These are phyloP conservation scores for Thymelicus acteon DNA, from an alignment of 2,888 invertebrate species.

Conservation along the genomic window DNA sequence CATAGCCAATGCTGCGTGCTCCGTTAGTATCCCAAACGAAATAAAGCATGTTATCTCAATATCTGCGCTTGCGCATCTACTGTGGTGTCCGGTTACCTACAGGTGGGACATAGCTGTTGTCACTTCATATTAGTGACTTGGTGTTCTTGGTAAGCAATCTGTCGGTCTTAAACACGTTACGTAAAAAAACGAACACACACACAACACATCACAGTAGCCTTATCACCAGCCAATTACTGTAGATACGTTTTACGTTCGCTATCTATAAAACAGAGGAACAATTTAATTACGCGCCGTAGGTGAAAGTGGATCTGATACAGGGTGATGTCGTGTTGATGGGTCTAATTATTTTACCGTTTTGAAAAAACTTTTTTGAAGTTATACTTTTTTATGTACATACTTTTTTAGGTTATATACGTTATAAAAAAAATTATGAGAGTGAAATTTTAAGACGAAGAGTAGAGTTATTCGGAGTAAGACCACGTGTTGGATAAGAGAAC, in stretches of 20 bases:
- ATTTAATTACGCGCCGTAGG: slow-evolving; percentile 17
- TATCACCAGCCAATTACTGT: slow-evolving; percentile 30
- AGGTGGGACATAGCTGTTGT: slow-evolving; percentile 28
- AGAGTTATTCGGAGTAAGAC: too few relatives aligned
- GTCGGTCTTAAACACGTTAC: slow-evolving; percentile 19
- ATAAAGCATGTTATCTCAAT: background rate
- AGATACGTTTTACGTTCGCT: slow-evolving; percentile 29
- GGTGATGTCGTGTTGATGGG: background rate
- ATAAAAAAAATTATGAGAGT: too few relatives aligned
- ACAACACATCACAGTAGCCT: slow-evolving; percentile 27
- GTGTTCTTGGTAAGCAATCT: slow-evolving; percentile 17
- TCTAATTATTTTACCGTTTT: too few relatives aligned
- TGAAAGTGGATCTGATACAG: slow-evolving; percentile 19
- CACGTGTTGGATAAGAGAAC: too few relatives aligned
- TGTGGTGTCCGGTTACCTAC: slow-evolving; percentile 10
- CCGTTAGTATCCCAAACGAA: background rate
- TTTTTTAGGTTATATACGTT: too few relatives aligned
- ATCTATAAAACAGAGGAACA: slow-evolving; percentile 24
- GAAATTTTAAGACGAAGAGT: too few relatives aligned
- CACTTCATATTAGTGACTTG: slow-evolving; percentile 18
- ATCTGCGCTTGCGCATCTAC: slow-evolving; percentile 10
- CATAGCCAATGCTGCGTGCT: background rate
- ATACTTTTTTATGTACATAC: too few relatives aligned
- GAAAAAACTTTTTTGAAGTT: too few relatives aligned
- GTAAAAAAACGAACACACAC: slow-evolving; percentile 12